Evolutionary conservation across 2,888 invertebrate species (phyloP).

Genomic region (Bellardia bayeri): DNA sequence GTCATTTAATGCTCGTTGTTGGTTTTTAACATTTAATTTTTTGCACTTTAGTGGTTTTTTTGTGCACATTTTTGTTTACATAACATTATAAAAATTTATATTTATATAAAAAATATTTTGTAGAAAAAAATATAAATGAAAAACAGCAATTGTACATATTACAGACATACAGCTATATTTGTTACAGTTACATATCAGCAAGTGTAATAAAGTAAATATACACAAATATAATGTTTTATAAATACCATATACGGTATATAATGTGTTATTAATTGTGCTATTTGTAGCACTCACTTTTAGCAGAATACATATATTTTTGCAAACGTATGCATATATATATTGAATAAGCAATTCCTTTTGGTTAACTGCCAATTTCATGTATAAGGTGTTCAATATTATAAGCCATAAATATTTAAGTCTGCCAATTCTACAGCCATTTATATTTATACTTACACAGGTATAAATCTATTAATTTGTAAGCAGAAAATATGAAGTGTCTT

Average conservation of each 20-base stretch:
- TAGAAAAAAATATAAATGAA: constrained; percentile 1
- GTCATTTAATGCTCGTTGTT: constrained; percentile 50
- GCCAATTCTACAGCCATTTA: background rate
- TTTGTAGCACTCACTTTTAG: constrained; percentile 56
- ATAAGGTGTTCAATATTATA: constrained; percentile 45
- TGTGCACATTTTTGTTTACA: no score
- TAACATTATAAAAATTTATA: constrained; percentile 20
- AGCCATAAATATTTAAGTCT: constrained; percentile 28
- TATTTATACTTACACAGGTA: background rate
- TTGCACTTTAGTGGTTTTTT: constrained; percentile 51
- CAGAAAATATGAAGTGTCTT: constrained; percentile 14
- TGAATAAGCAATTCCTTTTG: constrained; percentile 8
- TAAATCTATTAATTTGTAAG: constrained; percentile 46
- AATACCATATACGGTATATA: constrained; percentile 29
- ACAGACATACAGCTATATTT: background rate
- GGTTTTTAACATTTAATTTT: constrained; percentile 66
- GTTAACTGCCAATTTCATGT: constrained; percentile 10
- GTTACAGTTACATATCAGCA: constrained; percentile 29
- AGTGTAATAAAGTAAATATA: constrained; percentile 45
- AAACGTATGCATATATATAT: background rate
- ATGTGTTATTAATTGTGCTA: constrained; percentile 71
- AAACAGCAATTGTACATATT: background rate
- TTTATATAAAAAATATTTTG: constrained; percentile 8
- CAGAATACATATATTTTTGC: background rate
- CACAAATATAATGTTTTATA: constrained; percentile 15